Conservation (phyloP, 2,797 vertebrate species). For the Pseudomugil gertrudae region DNA sequence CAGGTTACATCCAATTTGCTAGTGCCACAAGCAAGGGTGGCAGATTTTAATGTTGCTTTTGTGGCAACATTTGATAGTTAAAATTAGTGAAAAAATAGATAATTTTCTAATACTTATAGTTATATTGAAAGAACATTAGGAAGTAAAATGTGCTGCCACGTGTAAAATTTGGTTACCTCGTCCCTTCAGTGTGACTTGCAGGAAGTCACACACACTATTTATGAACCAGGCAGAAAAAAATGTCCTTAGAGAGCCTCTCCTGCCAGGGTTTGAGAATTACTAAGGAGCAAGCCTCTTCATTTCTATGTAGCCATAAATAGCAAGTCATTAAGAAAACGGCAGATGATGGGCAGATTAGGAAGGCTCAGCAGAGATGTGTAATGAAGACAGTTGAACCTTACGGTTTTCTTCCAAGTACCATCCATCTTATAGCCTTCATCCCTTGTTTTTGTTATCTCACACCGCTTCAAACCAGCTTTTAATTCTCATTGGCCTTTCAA, state of each 20-base stretch:
- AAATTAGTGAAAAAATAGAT: slow-evolving; percentile 46
- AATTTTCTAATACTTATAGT: slow-evolving; percentile 24
- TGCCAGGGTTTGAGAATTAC: slow-evolving; percentile 58
- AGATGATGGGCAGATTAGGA: slow-evolving; percentile 80
- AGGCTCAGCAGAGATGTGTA: slow-evolving; percentile 64
- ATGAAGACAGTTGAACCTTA: slow-evolving; percentile 73
- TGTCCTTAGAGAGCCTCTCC: slow-evolving; percentile 61
- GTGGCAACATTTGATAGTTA: slow-evolving; percentile 19
- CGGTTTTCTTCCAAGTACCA: slow-evolving; percentile 43
- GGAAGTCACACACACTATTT: slow-evolving; percentile 40
- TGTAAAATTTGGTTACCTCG: background rate
- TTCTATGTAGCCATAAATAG: slow-evolving; percentile 79
- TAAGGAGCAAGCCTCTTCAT: slow-evolving; percentile 65
- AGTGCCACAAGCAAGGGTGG: slow-evolving; percentile 34
- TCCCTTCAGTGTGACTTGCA: slow-evolving; percentile 24
- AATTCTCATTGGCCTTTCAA: slow-evolving; percentile 43
- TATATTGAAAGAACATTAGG: slow-evolving; percentile 2
- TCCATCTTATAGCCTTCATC: slow-evolving; percentile 45
- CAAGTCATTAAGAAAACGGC: slow-evolving; percentile 81
- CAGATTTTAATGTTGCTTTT: slow-evolving; percentile 39
- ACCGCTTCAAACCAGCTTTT: slow-evolving; percentile 47
- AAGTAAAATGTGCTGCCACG: background rate
- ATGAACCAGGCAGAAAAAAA: slow-evolving; percentile 33
- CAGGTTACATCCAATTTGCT: slow-evolving; percentile 51
- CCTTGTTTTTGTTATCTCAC: slow-evolving; percentile 50